Conservation (phyloP, 2,113 vertebrate species). For the Nothoprocta perdicaria region DNA sequence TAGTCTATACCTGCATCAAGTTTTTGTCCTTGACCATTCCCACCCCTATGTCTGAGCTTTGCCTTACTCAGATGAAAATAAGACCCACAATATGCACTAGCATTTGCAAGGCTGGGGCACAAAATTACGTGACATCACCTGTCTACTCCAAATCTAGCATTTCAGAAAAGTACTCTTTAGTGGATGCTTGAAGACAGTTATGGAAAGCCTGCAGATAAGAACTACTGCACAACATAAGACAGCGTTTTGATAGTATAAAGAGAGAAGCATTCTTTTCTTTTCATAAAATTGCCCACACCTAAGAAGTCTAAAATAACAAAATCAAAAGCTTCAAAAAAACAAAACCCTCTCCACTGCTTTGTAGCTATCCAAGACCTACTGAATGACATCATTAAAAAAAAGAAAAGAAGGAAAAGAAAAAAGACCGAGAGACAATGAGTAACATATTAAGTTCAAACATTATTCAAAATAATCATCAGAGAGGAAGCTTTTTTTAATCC, state of each 20-base stretch:
- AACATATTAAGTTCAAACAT: neutral
- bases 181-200: neutral
- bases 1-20: neutral
- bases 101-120: neutral
- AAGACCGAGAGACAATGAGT: neutral
- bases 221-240: neutral
- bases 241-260: neutral
- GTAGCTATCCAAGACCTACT: neutral
- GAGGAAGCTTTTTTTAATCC: slow-evolving; percentile 10
- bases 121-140: neutral
- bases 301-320: neutral
- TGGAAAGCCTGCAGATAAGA: neutral
- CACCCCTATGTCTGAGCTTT: neutral
- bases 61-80: neutral
- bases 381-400: neutral
- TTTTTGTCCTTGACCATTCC: neutral
- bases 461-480: neutral
- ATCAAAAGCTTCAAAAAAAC: neutral
- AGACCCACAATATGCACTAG: neutral
- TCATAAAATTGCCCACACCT: neutral
- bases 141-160: neutral
- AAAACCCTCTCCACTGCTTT: neutral
- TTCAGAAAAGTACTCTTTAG: neutral
- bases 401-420: neutral
- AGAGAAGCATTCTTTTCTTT: neutral